Base-by-base conservation (phyloP, 2,113 vertebrate genomes). In the Oryzias curvinotus region DNA sequence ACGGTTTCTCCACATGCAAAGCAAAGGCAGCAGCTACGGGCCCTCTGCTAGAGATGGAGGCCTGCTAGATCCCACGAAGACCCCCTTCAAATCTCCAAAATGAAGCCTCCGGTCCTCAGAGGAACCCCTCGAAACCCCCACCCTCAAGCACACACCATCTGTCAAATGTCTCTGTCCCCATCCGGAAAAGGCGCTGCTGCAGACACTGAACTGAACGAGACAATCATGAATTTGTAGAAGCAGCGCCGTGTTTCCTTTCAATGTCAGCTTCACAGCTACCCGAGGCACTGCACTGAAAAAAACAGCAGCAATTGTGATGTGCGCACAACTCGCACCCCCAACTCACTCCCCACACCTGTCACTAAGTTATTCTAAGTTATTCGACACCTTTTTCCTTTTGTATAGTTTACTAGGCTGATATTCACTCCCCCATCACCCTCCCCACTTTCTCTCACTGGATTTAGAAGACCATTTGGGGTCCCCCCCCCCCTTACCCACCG, bases 11-110 rank as follows among this genome's bases (percentile, higher is more conserved):
- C 78, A 95, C 95, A 59, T 98, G 95, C 93, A 98, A 97, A 94
- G 92, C 94, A 77, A 98, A 98, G 95, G 92, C 96, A 83, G 94
- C 95, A 81, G 91, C 95, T 92, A 92, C 94, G 71, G 96, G 95
- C 89, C 94, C 95, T 88, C 94, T 97, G 88, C 93, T 97, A 78
- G 96, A 98, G 93, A 98, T 97, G 97, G 96, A 98, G 94, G 96
- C 97, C 93, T 98, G 96, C 89, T 98, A 94, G 95, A 85, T 85
- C 79, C 83, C 81, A 84, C 63, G 67, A 84, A 86, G 84, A 86
- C 90, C 85, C 85, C 85, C 85, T 91, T 88, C 85, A 78, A 79
- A 82, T 66, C 69, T 75, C 83, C 73, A 78, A 82, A 65, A 81
- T 57, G 57, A 85, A 77, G 78, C 83, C 84, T 89, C 89, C 86